Evolutionary conservation across 64 coral and sea anemone genomes (phyloP).

Genomic region (Anthopleura sola): DNA sequence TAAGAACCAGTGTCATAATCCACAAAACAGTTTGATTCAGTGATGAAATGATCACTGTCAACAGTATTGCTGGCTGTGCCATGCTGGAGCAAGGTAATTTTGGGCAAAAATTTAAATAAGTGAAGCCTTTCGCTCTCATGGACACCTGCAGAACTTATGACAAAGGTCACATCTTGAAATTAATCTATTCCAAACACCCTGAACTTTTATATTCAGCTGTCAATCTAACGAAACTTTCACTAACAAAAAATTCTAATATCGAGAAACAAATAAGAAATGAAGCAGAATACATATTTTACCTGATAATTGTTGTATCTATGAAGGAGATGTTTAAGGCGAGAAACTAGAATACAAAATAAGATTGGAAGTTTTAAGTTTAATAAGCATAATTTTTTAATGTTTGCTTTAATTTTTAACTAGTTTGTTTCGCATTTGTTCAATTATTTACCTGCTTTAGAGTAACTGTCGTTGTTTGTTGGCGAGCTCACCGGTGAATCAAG

Average conservation of each 20-base stretch:
- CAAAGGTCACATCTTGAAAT: too few relatives aligned
- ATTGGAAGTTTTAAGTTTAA: background rate
- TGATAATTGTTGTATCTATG: slow-evolving; percentile 51
- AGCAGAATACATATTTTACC: background rate
- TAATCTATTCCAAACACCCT: too few relatives aligned
- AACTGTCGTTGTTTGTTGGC: slow-evolving; percentile 33
- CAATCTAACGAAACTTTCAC: too few relatives aligned
- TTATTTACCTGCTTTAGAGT: background rate
- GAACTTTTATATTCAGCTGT: too few relatives aligned
- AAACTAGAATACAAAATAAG: slow-evolving; percentile 35
- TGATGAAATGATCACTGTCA: too few relatives aligned
- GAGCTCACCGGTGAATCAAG: slow-evolving; percentile 56
- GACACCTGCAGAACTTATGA: too few relatives aligned
- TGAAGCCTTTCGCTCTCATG: too few relatives aligned
- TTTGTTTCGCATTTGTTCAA: background rate
- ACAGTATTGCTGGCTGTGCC: too few relatives aligned
- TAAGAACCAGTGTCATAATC: too few relatives aligned
- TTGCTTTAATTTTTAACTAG: background rate
- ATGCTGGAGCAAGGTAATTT: too few relatives aligned
- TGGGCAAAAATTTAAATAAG: too few relatives aligned
- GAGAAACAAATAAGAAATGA: background rate
- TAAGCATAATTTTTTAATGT: background rate
- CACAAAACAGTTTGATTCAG: too few relatives aligned
- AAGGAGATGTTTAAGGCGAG: slow-evolving; percentile 66
- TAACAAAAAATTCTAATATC: background rate